Evolutionary conservation across 2,113 vertebrate species (phyloP).

Genomic region (Mustelus asterias): DNA sequence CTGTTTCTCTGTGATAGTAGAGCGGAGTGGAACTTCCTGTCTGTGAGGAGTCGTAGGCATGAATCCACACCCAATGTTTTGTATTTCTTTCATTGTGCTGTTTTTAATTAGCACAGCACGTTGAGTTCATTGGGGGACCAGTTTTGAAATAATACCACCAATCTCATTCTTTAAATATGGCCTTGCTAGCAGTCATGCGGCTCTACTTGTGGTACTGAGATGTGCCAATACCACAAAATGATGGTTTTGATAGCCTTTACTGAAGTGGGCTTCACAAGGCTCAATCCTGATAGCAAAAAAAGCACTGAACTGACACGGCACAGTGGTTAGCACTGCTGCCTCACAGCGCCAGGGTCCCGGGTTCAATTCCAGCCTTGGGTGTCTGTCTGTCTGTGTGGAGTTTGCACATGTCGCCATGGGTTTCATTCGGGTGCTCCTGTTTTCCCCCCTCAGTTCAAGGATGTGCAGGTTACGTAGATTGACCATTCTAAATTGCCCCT

Average conservation of each 20-base stretch:
- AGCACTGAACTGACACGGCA: background rate
- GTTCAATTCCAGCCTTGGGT: too few relatives aligned
- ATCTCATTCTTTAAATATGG: background rate
- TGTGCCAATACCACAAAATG: background rate
- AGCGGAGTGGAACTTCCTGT: background rate
- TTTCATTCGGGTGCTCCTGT: too few relatives aligned
- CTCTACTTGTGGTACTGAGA: background rate
- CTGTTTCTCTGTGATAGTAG: background rate
- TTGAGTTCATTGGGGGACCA: background rate
- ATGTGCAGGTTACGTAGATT: too few relatives aligned
- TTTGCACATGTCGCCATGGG: too few relatives aligned
- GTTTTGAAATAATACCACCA: background rate
- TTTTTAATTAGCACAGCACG: background rate
- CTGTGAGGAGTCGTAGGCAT: background rate
- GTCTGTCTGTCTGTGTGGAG: too few relatives aligned
- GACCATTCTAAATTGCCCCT: too few relatives aligned
- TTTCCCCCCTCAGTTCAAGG: too few relatives aligned
- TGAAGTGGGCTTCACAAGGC: background rate
- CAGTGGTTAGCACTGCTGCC: too few relatives aligned
- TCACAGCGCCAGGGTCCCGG: too few relatives aligned
- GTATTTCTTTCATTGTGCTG: background rate
- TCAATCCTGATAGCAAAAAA: background rate
- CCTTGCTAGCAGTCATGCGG: too few relatives aligned
- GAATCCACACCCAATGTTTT: background rate
- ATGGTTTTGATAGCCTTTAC: background rate